These are phyloP conservation scores for Kryphioiulus occultus DNA, from an alignment of 2,888 invertebrate genomes.

Conservation along the genomic window DNA sequence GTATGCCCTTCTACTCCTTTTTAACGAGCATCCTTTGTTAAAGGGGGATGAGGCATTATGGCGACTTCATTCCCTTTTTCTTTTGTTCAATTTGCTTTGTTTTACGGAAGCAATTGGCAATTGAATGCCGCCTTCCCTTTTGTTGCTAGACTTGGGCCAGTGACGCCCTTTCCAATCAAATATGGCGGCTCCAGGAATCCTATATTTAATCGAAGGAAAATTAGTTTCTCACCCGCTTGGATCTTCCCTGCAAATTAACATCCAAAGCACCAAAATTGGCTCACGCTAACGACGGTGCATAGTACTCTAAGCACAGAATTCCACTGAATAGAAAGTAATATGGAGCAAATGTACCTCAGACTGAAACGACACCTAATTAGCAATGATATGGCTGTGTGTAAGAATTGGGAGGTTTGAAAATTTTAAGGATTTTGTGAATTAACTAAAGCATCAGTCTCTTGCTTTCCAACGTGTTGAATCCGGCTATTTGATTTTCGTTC, in stretches of 20 bases:
- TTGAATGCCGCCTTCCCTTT: neutral
- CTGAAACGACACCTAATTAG: too few relatives aligned
- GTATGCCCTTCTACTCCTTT: neutral
- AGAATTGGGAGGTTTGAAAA: neutral
- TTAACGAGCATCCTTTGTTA: neutral
- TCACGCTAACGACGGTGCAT: too few relatives aligned
- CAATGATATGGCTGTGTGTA: too few relatives aligned
- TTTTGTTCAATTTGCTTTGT: neutral
- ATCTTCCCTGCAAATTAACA: neutral
- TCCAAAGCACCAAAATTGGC: neutral
- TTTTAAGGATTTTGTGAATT: neutral
- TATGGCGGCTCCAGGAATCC: neutral
- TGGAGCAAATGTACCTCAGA: too few relatives aligned
- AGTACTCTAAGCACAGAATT: too few relatives aligned
- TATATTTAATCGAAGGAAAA: neutral
- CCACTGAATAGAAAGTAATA: too few relatives aligned
- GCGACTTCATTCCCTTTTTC: constrained; percentile 16
- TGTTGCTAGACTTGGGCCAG: neutral
- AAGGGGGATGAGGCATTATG: neutral
- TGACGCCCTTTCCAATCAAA: constrained; percentile 15
- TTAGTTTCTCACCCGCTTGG: neutral
- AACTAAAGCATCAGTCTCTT: neutral
- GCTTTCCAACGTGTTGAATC: neutral
- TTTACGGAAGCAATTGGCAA: constrained; percentile 23
- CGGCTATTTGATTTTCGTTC: neutral